Conservation (phyloP, 2,797 vertebrate genomes). For the Dipus sagitta region DNA sequence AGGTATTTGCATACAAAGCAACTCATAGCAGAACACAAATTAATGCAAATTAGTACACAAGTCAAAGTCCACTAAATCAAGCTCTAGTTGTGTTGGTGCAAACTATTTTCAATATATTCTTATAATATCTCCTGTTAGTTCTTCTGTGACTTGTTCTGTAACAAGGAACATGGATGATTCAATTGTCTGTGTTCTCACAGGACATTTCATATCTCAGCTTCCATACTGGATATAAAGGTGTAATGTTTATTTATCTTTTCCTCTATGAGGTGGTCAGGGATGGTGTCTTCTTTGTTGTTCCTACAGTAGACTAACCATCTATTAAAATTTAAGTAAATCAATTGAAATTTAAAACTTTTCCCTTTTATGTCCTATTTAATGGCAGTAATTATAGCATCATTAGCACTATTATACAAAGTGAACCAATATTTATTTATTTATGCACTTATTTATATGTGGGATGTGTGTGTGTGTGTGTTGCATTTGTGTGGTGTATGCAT, state of each 20-base stretch:
- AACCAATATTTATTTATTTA: no score
- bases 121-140: background rate
- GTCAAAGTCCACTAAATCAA: conserved; percentile 38
- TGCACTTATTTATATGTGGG: no score
- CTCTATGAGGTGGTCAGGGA: background rate
- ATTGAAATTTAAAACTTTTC: conserved; percentile 40
- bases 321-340: conserved; percentile 1
- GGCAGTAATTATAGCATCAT: background rate
- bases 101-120: conserved; percentile 1
- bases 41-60: background rate
- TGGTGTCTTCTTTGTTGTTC: conserved; percentile 6
- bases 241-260: conserved; percentile 16
- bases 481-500: no score
- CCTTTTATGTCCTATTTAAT: background rate
- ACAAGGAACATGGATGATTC: background rate
- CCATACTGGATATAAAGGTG: no score
- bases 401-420: no score
- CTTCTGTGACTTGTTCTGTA: background rate
- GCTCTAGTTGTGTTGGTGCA: background rate
- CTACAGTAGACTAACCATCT: background rate
- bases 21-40: background rate
- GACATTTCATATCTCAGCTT: background rate
- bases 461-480: no score
- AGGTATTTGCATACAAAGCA: background rate
- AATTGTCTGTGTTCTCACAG: background rate